These are phyloP conservation scores for Urocolius indicus DNA, from an alignment of 2,113 vertebrate genomes.

Conservation along the genomic window DNA sequence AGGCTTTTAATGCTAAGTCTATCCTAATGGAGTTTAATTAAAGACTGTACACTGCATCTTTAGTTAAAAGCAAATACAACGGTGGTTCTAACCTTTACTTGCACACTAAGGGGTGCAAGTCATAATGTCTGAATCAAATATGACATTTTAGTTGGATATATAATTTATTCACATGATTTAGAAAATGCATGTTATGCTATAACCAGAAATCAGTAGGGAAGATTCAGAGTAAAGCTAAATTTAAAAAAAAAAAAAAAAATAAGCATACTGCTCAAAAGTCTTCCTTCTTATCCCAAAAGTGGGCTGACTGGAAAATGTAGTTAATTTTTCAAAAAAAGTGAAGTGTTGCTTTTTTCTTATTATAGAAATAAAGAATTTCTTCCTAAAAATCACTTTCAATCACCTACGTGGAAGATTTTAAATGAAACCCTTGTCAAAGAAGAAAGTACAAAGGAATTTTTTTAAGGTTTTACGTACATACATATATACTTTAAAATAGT, in stretches of 20 bases:
- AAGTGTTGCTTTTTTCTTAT: not conserved
- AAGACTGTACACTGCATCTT: not conserved
- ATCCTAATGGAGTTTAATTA: not conserved
- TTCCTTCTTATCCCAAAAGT: not conserved
- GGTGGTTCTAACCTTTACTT: not conserved
- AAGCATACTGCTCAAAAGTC: not conserved
- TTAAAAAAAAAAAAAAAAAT: not conserved
- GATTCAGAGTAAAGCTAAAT: not conserved
- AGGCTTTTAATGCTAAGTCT: not conserved
- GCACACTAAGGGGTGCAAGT: not conserved
- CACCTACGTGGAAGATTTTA: not conserved
- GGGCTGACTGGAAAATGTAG: not conserved
- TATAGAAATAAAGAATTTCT: not conserved
- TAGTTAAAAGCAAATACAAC: not conserved
- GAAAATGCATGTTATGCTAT: not conserved
- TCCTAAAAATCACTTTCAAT: constrained; percentile 5
- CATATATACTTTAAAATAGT: not conserved
- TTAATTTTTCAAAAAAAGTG: not conserved
- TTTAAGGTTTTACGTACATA: not conserved
- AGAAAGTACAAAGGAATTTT: not conserved
- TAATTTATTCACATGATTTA: not conserved
- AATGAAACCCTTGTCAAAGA: not conserved
- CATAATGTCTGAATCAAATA: not conserved
- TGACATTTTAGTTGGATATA: not conserved
- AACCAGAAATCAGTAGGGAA: not conserved